These are phyloP conservation scores for Uropetala carovei DNA, from an alignment of 2,888 invertebrate genomes.

Conservation along the genomic window DNA sequence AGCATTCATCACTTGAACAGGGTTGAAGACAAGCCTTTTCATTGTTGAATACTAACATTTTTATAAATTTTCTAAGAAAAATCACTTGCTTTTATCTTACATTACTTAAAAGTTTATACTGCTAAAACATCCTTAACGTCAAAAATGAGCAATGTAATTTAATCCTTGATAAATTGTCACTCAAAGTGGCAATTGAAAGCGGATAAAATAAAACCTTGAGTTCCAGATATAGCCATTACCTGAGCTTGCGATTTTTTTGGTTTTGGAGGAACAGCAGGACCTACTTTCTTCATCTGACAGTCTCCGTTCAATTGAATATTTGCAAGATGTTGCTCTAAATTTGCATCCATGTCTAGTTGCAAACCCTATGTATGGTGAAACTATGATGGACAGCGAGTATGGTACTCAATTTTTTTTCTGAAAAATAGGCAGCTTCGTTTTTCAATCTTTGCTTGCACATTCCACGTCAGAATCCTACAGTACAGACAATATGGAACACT, in stretches of 20 bases:
- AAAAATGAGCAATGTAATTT: too few species aligned
- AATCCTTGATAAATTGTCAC: too few species aligned
- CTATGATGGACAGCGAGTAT: neutral
- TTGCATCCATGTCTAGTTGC: conserved; percentile 30
- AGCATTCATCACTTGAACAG: too few species aligned
- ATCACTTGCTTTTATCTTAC: too few species aligned
- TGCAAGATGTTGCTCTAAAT: conserved; percentile 69
- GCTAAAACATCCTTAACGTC: too few species aligned
- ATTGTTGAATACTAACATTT: too few species aligned
- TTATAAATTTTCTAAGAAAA: too few species aligned
- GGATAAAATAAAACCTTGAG: neutral
- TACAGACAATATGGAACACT: conserved; percentile 40
- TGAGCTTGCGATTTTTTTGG: conserved; percentile 81
- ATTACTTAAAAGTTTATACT: too few species aligned
- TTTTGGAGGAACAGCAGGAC: conserved; percentile 89
- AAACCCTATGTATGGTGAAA: neutral
- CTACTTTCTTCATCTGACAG: conserved; percentile 79
- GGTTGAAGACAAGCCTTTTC: too few species aligned
- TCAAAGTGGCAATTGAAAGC: neutral
- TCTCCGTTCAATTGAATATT: conserved; percentile 69
- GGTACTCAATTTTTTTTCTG: neutral
- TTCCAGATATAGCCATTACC: conserved; percentile 72
- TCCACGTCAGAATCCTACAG: neutral
- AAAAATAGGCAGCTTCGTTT: neutral
- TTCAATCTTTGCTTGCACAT: neutral